These are phyloP conservation scores for Ceratosolen fusciceps DNA, from an alignment of 1,140 invertebrate genomes.

Conservation along the genomic window DNA sequence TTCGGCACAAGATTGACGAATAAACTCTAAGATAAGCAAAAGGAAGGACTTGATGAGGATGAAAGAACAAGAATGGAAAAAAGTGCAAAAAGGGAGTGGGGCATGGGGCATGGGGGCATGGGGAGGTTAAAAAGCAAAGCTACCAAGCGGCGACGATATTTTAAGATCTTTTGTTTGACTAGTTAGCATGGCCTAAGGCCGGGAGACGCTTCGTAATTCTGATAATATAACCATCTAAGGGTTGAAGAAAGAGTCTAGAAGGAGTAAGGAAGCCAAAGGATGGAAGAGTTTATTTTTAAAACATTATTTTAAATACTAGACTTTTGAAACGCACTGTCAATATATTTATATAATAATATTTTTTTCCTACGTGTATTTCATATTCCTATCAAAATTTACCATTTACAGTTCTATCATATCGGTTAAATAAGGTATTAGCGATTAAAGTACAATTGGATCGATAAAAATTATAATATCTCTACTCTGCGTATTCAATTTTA, in stretches of 20 bases:
- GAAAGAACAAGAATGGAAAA: constrained; percentile 20
- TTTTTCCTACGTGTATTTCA: no score
- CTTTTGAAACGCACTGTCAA: background rate
- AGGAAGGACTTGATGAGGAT: constrained; percentile 42
- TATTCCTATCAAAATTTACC: no score
- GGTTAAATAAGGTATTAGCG: no score
- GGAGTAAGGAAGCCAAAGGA: background rate
- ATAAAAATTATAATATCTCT: no score
- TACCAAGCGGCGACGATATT: constrained; percentile 37
- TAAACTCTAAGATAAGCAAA: constrained; percentile 47
- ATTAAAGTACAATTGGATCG: no score
- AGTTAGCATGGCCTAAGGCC: constrained; percentile 30
- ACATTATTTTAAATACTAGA: background rate
- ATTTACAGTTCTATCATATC: no score
- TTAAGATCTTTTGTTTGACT: constrained; percentile 49
- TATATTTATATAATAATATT: no score
- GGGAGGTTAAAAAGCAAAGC: background rate
- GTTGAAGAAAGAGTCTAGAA: constrained; percentile 6
- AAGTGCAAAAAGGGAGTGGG: background rate
- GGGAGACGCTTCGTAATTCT: constrained; percentile 24
- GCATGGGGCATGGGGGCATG: no score
- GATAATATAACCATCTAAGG: constrained; percentile 42
- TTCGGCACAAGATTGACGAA: constrained; percentile 31
- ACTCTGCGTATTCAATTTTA: no score
- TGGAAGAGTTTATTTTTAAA: background rate